Base-by-base conservation (phyloP, 2,797 vertebrate species). In the Sebastes umbrosus region DNA sequence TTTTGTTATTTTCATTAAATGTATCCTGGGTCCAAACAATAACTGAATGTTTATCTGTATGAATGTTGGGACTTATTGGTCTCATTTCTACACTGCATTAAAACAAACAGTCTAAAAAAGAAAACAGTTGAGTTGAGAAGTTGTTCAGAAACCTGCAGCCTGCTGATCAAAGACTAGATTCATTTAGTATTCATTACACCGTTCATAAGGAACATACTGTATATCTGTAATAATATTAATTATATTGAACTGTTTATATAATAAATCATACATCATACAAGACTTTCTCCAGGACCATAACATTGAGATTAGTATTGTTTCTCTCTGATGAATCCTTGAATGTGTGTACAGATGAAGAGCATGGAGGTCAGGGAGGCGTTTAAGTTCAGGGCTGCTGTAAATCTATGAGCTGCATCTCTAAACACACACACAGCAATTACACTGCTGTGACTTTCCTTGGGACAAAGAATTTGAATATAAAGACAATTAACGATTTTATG, bases 401-500 rank as follows among this genome's bases (percentile, higher is more conserved):
- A 93, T 91, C 87, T 77, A 2, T 85, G 64, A 63, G 32, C 85
- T 84, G 68, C 67, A 76, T 80, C 75, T 77, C 76, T 43, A 85
- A 82, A 90, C 75, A 88, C 79, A 88, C 76, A 79, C 73, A 83
- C 59, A 86, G 83, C 75, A 91, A 91, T 91, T 90, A 87, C 89
- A 88, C 78, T 82, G 87, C 80, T 81, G 86, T 84, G 85, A 88
- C 86, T 89, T 90, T 92, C 69, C 77, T 68, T 54, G 64, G 69
- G 83, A 88, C 74, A 91, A 94, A 85, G 27, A 62, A 93, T 93
- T 92, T 93, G 88, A 94, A 94, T 93, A 93, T 91, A 91, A 92
- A 94, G 91, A 93, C 93, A 93, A 94, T 95, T 91, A 95, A 88
- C 73, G 22, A 90, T 90, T 90, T 93, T 90, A 93, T 94, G 94